A percentile compares a stretch with the other conserved stretches of the same genome.
phyloP scores from a whole-genome alignment of 2,113 vertebrate genomes.

The Donacobius atricapilla region DNA sequence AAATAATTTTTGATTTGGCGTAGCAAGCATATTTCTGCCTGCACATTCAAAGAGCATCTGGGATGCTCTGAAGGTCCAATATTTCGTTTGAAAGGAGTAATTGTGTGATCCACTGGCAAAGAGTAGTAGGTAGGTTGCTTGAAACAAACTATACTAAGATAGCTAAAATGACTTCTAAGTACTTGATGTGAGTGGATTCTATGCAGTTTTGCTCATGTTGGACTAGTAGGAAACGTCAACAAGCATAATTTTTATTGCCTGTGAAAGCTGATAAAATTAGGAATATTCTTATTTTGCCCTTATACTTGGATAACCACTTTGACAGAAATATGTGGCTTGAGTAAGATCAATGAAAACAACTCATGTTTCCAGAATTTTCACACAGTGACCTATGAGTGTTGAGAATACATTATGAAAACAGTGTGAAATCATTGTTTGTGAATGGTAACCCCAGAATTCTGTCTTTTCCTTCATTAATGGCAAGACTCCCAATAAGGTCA shows the following conservation, averaged over 20 bases:
- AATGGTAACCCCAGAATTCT: constrained; percentile 5
- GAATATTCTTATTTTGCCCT: neutral
- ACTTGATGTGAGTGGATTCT: neutral
- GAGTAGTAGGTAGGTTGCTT: neutral
- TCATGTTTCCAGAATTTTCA: neutral
- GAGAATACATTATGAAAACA: neutral
- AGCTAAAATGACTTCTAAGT: neutral
- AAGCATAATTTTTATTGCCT: neutral
- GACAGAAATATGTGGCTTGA: neutral
- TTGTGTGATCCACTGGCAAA: neutral
- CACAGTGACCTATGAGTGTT: neutral
- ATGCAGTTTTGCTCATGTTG: neutral
- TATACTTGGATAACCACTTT: neutral
- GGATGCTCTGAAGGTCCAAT: neutral
- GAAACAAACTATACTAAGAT: neutral
- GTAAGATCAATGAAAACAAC: neutral
- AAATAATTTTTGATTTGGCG: neutral
- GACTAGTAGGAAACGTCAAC: neutral
- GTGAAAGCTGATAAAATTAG: neutral
- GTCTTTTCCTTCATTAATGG: neutral
- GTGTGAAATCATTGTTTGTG: neutral
- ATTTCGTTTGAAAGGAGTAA: neutral
- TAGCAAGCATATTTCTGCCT: neutral
- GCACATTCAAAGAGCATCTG: neutral
- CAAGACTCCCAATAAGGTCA: constrained; percentile 14